Evolutionary conservation across 1,140 invertebrate species (phyloP).

Genomic region (Euschistus heros): DNA sequence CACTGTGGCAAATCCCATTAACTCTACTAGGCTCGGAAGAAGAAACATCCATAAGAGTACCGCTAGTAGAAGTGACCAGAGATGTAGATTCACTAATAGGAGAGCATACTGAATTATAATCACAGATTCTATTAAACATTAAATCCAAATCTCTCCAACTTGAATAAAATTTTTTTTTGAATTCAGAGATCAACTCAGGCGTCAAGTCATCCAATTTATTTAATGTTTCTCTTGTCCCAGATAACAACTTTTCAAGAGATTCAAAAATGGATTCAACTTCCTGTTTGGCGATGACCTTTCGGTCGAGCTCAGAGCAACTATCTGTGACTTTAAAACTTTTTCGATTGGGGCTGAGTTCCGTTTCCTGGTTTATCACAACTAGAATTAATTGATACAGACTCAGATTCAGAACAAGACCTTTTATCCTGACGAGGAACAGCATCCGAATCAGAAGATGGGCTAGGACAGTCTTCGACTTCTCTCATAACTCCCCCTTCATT

Average conservation of each 20-base stretch:
- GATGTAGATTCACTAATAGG: constrained; percentile 2
- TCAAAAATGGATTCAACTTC: background rate
- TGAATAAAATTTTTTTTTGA: background rate
- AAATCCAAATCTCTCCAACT: constrained; percentile 7
- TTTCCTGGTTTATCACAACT: background rate
- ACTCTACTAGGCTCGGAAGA: background rate
- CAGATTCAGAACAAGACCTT: background rate
- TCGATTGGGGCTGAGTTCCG: background rate
- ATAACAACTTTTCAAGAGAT: background rate
- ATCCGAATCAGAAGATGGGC: background rate
- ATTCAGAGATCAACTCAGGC: background rate
- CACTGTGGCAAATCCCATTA: constrained; percentile 4
- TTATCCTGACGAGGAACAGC: background rate
- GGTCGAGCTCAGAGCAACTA: background rate
- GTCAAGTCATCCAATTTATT: background rate
- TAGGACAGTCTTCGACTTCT: constrained; percentile 9
- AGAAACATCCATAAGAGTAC: background rate
- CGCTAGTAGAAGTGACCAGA: background rate
- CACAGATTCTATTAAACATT: constrained; percentile 2
- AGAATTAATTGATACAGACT: background rate
- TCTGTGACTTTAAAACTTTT: background rate
- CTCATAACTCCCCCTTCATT: constrained; percentile 1
- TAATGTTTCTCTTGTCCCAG: background rate
- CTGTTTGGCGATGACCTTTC: background rate
- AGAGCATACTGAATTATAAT: background rate